phyloP scores from a whole-genome alignment of 2,888 invertebrate species.

The Cyclophora punctaria region DNA sequence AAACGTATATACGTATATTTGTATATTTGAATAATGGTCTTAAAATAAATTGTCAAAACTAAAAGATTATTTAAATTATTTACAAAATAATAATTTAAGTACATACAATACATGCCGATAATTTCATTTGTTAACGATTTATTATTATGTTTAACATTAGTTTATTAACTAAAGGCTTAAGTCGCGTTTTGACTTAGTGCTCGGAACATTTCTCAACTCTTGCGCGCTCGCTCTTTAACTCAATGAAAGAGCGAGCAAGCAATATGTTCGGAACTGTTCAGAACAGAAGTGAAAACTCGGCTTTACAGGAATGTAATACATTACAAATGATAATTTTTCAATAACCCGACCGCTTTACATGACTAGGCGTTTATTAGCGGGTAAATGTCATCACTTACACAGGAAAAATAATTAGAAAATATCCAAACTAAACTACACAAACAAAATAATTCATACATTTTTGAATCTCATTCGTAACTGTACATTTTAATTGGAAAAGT shows the following conservation, averaged over 20 bases:
- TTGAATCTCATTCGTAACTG: slow-evolving; percentile 72
- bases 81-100: slow-evolving; percentile 63
- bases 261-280: too few species aligned
- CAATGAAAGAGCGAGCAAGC: too few species aligned
- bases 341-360: slow-evolving; percentile 44
- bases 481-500: slow-evolving; percentile 41
- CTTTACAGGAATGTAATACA: slow-evolving; percentile 17
- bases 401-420: slow-evolving; percentile 15
- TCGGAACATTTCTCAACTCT: neutral
- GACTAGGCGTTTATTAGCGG: slow-evolving; percentile 65
- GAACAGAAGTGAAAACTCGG: slow-evolving; percentile 1
- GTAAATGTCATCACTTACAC: slow-evolving; percentile 27
- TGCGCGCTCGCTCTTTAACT: too few species aligned
- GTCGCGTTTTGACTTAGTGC: slow-evolving; percentile 5
- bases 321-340: slow-evolving; percentile 18
- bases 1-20: slow-evolving; percentile 4
- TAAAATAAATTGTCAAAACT: slow-evolving; percentile 10
- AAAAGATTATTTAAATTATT: slow-evolving; percentile 20
- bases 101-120: slow-evolving; percentile 29
- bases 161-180: slow-evolving; percentile 2
- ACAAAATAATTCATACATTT: slow-evolving; percentile 43
- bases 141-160: slow-evolving; percentile 19
- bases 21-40: slow-evolving; percentile 16
- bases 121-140: slow-evolving; percentile 30
- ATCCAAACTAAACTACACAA: slow-evolving; percentile 29